Percentiles rank a stretch among this genome's conserved stretches.
phyloP scores from a whole-genome alignment of 2,113 vertebrate genomes.

The Sialia sialis region DNA sequence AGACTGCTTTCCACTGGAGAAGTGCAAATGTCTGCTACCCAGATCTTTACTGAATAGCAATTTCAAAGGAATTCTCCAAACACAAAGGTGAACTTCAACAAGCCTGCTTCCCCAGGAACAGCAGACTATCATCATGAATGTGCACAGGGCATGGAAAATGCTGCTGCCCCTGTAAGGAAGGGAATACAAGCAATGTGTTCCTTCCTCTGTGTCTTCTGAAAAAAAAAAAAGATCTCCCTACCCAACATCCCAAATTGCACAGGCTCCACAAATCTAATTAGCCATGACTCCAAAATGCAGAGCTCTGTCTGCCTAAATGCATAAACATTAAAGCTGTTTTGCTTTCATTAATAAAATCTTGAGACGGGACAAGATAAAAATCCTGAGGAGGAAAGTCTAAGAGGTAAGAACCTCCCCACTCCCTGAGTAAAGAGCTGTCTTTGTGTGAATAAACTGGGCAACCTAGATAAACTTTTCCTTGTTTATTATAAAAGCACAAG shows the following conservation, averaged over 20 bases:
- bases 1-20: neutral
- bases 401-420: neutral
- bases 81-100: neutral
- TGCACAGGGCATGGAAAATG: neutral
- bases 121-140: neutral
- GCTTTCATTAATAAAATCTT: neutral
- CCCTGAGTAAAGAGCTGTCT: neutral
- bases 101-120: neutral
- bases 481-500: conserved; percentile 33
- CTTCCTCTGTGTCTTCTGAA: neutral
- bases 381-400: neutral
- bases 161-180: neutral
- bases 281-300: rapidly evolving
- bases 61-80: neutral
- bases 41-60: neutral
- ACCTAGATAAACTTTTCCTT: neutral
- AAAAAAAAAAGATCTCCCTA: neutral
- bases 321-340: neutral
- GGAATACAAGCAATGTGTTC: neutral
- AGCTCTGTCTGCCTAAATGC: neutral
- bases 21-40: neutral
- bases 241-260: neutral
- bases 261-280: neutral
- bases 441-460: neutral
- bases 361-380: neutral